Percentiles rank a stretch among this genome's conserved stretches.
phyloP scores from a whole-genome alignment of 2,888 invertebrate genomes.

The Leucophenga montana region DNA sequence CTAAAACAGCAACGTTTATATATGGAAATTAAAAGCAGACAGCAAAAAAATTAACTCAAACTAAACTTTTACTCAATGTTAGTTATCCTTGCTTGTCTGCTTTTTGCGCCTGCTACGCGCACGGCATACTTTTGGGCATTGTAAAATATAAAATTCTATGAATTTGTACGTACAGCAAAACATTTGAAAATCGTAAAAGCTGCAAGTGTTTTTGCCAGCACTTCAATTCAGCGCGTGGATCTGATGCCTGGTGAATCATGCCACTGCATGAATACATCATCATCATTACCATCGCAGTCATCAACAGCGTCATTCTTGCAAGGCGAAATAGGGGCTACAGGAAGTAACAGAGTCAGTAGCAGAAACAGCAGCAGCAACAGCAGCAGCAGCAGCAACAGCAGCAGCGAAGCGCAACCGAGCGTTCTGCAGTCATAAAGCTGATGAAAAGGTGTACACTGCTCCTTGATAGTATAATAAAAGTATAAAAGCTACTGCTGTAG shows the following conservation, averaged over 20 bases:
- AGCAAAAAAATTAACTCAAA: conserved; percentile 8
- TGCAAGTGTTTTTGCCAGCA: conserved; percentile 53
- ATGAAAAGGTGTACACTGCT: conserved; percentile 14
- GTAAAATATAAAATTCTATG: conserved; percentile 71
- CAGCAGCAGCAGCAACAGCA: background rate
- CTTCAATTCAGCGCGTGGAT: background rate
- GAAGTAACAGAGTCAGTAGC: no score
- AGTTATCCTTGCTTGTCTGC: background rate
- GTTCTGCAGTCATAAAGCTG: conserved; percentile 13
- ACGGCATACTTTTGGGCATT: conserved; percentile 61
- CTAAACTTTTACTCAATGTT: background rate
- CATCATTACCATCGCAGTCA: background rate
- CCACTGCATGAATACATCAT: conserved; percentile 18
- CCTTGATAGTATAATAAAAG: conserved; percentile 10
- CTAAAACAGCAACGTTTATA: background rate
- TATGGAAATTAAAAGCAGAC: conserved; percentile 7
- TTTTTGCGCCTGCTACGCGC: no score
- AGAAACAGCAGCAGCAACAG: background rate
- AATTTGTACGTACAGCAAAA: conserved; percentile 63
- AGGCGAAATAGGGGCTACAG: no score
- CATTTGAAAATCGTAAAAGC: conserved; percentile 70
- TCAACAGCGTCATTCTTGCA: background rate
- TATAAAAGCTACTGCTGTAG: background rate
- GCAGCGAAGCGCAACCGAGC: no score
- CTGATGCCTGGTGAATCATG: background rate